These are phyloP conservation scores for Latrodectus geometricus DNA, from an alignment of 1,140 invertebrate genomes.

Conservation along the genomic window DNA sequence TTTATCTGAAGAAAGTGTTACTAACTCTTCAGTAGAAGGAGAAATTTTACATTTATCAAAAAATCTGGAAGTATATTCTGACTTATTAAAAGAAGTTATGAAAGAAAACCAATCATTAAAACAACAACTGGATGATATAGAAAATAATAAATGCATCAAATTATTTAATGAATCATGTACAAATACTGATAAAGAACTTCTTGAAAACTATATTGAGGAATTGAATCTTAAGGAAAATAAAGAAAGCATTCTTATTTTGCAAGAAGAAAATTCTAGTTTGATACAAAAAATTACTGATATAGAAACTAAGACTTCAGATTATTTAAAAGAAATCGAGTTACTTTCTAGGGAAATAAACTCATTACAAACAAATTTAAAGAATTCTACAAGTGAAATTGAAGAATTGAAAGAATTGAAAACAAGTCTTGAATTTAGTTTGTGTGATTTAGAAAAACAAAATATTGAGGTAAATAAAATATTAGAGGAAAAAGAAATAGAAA, in stretches of 20 bases:
- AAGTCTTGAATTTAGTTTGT: not conserved
- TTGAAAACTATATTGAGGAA: constrained; percentile 17
- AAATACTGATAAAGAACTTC: constrained; percentile 10
- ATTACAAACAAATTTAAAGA: not conserved
- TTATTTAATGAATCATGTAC: not conserved
- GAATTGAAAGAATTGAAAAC: constrained; percentile 3
- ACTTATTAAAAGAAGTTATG: constrained; percentile 23
- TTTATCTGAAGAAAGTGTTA: not conserved
- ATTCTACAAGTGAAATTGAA: not conserved
- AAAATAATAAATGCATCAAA: constrained; percentile 6
- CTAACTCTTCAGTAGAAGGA: not conserved
- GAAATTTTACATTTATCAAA: not conserved
- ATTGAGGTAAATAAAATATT: constrained; percentile 35
- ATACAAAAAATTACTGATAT: constrained; percentile 6
- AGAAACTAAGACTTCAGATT: not conserved
- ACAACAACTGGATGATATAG: constrained; percentile 7
- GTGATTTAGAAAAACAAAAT: constrained; percentile 28
- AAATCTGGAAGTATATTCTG: not conserved
- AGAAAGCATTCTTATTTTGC: not conserved
- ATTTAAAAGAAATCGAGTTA: too few species aligned
- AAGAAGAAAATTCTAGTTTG: constrained; percentile 9
- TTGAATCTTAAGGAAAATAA: not conserved
- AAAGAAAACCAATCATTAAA: constrained; percentile 35
- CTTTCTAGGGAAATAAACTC: not conserved
- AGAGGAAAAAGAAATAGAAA: constrained; percentile 1